phyloP scores from a whole-genome alignment of 2,888 invertebrate species.

The Ditylenchus weischeri region DNA sequence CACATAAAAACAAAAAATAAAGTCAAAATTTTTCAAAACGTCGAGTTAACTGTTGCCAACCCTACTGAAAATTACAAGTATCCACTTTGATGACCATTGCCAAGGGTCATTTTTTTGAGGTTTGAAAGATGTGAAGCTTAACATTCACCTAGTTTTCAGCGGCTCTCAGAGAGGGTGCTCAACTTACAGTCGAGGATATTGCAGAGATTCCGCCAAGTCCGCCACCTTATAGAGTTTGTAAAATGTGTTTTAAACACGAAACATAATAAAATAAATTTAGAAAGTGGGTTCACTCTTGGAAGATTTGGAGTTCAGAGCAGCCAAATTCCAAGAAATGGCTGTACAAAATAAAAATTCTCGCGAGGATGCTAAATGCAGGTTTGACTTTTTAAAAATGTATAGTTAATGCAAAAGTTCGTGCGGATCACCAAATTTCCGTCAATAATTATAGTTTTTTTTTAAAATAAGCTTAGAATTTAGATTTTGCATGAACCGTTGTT shows the following conservation, averaged over 20 bases:
- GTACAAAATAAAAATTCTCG: slow-evolving; percentile 41
- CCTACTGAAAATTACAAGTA: too few relatives aligned
- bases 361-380: slow-evolving; percentile 42
- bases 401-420: background rate
- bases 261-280: background rate
- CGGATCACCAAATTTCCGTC: too few relatives aligned
- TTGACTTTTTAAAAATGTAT: too few relatives aligned
- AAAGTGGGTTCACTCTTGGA: slow-evolving; percentile 18
- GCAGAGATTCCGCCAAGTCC: slow-evolving; percentile 50
- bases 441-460: too few relatives aligned
- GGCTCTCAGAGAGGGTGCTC: slow-evolving; percentile 33
- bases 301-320: slow-evolving; percentile 37
- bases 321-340: slow-evolving; percentile 40
- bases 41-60: too few relatives aligned
- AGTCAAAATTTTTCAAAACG: too few relatives aligned
- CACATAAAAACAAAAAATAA: too few relatives aligned
- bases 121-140: background rate
- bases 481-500: background rate
- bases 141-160: slow-evolving; percentile 4
- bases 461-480: background rate
- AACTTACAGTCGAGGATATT: slow-evolving; percentile 43
- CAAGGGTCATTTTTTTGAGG: background rate
- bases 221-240: slow-evolving; percentile 37
- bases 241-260: too few relatives aligned
- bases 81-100: too few relatives aligned